Conservation (phyloP, 2,797 vertebrate species). For the Gallinago stenura region DNA sequence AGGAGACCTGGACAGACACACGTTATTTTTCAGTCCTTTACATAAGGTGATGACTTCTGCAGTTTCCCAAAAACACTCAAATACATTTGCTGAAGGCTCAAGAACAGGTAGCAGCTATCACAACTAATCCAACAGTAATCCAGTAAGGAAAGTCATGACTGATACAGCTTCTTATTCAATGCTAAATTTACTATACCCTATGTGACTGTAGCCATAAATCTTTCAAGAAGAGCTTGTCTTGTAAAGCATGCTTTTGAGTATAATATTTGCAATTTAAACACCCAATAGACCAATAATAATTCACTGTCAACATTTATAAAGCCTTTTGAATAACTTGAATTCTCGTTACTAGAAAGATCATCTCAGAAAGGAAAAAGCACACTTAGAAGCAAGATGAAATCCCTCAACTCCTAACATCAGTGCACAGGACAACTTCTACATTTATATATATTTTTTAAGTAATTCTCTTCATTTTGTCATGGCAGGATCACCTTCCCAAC, state of each 20-base stretch:
- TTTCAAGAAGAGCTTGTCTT: constrained; percentile 29
- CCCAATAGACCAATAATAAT: constrained; percentile 39
- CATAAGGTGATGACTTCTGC: fast-evolving
- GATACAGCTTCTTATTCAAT: not conserved
- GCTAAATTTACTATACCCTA: constrained; percentile 4
- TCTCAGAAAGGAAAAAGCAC: not conserved
- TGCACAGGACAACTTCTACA: not conserved
- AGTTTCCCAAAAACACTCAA: not conserved
- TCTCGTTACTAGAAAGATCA: constrained; percentile 34
- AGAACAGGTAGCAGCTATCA: not conserved
- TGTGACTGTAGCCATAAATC: constrained; percentile 40
- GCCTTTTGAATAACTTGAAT: not conserved
- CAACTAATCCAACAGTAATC: not conserved
- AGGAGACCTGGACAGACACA: not conserved
- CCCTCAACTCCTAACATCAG: not conserved
- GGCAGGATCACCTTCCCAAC: not conserved
- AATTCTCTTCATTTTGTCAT: not conserved
- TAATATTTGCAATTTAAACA: constrained; percentile 58
- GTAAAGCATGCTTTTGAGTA: constrained; percentile 1
- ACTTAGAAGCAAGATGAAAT: not conserved
- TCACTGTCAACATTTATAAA: constrained; percentile 44
- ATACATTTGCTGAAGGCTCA: not conserved
- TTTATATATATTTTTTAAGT: no score
- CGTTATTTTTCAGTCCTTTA: not conserved
- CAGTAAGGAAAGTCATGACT: not conserved